These are phyloP conservation scores for Galeopterus variegatus DNA, from an alignment of 2,113 vertebrate species.

Conservation along the genomic window DNA sequence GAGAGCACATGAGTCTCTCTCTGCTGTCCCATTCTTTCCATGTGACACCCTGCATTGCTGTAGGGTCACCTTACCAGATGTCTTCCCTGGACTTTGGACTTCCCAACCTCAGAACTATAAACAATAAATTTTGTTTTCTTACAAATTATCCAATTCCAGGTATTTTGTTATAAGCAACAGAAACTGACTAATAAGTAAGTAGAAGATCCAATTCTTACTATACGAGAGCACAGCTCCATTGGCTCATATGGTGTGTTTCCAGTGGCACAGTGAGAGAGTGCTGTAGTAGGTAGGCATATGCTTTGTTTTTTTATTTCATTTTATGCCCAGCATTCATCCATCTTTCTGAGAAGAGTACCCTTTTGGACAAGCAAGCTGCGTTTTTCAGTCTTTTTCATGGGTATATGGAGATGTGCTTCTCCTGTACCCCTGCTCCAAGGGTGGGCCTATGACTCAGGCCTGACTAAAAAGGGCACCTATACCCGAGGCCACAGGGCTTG, in stretches of 20 bases:
- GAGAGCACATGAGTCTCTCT: no score
- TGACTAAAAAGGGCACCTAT: not conserved
- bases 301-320: conserved; percentile 3
- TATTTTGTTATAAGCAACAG: no score
- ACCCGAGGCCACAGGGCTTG: not conserved
- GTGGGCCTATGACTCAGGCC: not conserved
- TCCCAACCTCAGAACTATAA: no score
- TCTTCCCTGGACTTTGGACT: no score
- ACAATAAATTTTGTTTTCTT: no score
- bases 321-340: not conserved
- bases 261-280: not conserved
- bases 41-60: no score
- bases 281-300: not conserved
- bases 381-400: not conserved
- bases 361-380: not conserved
- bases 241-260: not conserved
- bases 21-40: no score
- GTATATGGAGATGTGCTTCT: not conserved
- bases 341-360: not conserved
- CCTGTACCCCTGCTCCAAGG: not conserved
- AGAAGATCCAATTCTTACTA: not conserved
- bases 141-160: no score
- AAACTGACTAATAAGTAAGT: not conserved
- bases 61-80: no score
- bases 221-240: not conserved